Base-by-base conservation (phyloP, 2,113 vertebrate species). In the Pachyramphus minor region DNA sequence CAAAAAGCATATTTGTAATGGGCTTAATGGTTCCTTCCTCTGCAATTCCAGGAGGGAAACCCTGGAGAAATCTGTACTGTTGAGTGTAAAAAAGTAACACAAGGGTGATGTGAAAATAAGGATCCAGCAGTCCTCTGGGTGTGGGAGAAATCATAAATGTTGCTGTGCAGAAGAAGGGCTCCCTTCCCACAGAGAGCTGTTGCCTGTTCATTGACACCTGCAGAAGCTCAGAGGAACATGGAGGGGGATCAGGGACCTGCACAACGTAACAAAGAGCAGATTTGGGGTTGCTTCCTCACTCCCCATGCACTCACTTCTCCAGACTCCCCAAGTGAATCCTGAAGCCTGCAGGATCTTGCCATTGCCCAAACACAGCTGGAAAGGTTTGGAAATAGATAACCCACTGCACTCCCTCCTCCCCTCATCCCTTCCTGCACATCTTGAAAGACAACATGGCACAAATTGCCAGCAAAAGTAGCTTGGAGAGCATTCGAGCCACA, bases 61-160 rank as follows among this genome's bases (percentile, higher is more conserved):
- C 27, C 30, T 60, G 30, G 9, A 20, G 15, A 19, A 68, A 56
- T 13, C 9, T 9, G 6, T 41, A 37, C n/a, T 42, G 8, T 4
- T 55, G 74, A 7, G 1, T 39, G 9, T 67, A 18, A 74, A 78
- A 47, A 49, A 1, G 33, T 33, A 69, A 41, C 35, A 37, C 1
- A 7, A 49, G 27, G 44, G 17, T 15, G 23, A 35, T 9, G 28
- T 2, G 42, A 73, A 86, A 80, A 33, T 18, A n/a, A 30, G 35
- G 75, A 88, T 24, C 30, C 71, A 64, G 30, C 21, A 83, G 20
- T 28, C 19, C 45, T 27, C 52, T 58, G 74, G 16, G 10, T 45
- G 23, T 41, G 50, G 2, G 15, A 69, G 59, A 58, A 86, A 74
- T 24, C 9, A 0, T 0, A 6, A 18, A 5, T 5, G 28, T 21